phyloP scores from a whole-genome alignment of 2,797 vertebrate genomes.

The Cetoscarus ocellatus region DNA sequence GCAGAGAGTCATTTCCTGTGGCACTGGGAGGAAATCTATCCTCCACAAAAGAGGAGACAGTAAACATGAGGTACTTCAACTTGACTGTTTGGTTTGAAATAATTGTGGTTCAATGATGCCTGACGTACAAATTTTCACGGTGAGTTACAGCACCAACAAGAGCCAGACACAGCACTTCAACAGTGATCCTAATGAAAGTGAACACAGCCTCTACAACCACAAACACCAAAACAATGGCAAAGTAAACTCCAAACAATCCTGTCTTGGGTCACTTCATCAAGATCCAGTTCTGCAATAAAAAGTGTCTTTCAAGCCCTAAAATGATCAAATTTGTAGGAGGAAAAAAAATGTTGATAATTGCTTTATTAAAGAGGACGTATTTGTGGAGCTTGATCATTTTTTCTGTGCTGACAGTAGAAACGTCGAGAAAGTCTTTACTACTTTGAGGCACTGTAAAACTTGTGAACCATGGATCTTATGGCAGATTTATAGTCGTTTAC shows the following conservation, averaged over 20 bases:
- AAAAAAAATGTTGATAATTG: too few relatives aligned
- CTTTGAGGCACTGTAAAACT: background rate
- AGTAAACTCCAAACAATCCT: conserved; percentile 26
- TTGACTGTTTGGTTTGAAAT: conserved; percentile 7
- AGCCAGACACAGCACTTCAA: conserved; percentile 5
- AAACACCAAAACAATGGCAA: conserved; percentile 35
- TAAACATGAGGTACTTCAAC: conserved; percentile 20
- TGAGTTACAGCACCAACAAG: conserved; percentile 10
- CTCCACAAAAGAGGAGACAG: background rate
- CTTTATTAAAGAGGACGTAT: too few relatives aligned
- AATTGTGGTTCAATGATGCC: conserved; percentile 35
- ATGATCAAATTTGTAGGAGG: conserved; percentile 9
- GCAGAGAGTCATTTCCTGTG: conserved; percentile 21
- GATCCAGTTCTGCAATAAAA: conserved; percentile 31
- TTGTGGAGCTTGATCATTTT: background rate
- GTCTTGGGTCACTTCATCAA: conserved; percentile 34
- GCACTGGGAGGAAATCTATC: background rate
- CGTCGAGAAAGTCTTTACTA: background rate
- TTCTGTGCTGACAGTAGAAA: background rate
- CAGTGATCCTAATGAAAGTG: conserved; percentile 19
- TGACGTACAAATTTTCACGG: conserved; percentile 22
- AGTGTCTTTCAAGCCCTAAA: conserved; percentile 15
- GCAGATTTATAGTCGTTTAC: background rate
- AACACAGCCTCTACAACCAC: conserved; percentile 9
- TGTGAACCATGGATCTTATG: background rate